Evolutionary conservation across 1,140 invertebrate genomes (phyloP), one percentile per base, ranked within the genome.

Genomic region (Saccostrea echinata): DNA sequence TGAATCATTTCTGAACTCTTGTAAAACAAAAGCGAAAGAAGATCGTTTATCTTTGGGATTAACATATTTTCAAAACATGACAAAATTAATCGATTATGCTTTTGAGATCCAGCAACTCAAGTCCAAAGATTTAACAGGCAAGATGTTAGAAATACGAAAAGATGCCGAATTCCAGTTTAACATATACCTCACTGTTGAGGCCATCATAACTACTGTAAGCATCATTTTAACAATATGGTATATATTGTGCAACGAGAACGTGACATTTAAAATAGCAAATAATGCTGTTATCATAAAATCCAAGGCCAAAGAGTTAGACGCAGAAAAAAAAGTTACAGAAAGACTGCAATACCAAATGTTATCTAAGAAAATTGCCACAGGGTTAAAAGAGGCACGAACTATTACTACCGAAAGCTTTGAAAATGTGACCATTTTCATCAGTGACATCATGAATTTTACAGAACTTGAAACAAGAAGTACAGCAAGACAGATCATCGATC

Each of bases 381-480:
- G 88, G 35, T 84, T 93, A 30, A 90, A 88, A 71, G 55, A 53
- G 18, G 88, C 87, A 0, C 61, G 87, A 53, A 81, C 83, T 0
- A 89, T 91, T 1, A 35, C 16, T 1, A 91, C 92, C 0, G 92
- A 92, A 71, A 55, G 61, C 11, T 93, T 91, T 86, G 85, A 90
- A 30, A 53, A 85, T 12, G 90, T 90, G 43, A 90, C 98, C 0
- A 98, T 98, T 97, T 96, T 97, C 93, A 97, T 97, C 93, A 97
- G 97, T 91, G 97, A 98, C 91, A 97, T 97, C 89, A 97, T 97
- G 2, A 97, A 97, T 0, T 98, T 98, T 92, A 97, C 97, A 0
- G 96, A 96, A 84, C 94, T 97, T 6, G 97, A 97, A 0, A 97
- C 97, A 0, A 96, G 97, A 94, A 98, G 97, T 92, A 98, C 98